These are phyloP conservation scores for Nasua narica DNA, from an alignment of 2,797 vertebrate species.

Conservation along the genomic window DNA sequence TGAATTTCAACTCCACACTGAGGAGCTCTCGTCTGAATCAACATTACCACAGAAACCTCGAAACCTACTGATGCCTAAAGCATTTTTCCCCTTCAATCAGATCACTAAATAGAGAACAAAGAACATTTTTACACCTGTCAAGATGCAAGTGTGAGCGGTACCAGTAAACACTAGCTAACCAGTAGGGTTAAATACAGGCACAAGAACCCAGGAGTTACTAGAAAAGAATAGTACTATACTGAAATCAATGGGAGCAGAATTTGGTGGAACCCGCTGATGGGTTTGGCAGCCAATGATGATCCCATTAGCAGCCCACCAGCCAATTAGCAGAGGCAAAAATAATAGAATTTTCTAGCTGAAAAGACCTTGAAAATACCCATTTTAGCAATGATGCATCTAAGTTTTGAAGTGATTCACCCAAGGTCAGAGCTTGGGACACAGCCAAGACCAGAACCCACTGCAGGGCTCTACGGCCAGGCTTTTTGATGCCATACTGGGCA, in stretches of 20 bases:
- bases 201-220: not conserved
- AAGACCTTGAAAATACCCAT: not conserved
- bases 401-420: not conserved
- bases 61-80: constrained; percentile 53
- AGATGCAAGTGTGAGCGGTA: not conserved
- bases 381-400: constrained; percentile 32
- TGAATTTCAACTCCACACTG: constrained; percentile 39
- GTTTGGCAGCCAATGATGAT: not conserved
- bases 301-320: not conserved
- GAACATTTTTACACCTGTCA: constrained; percentile 66
- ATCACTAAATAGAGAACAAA: constrained; percentile 64
- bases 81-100: constrained; percentile 57
- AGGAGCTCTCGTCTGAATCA: constrained; percentile 60
- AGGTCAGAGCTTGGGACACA: not conserved
- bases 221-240: not conserved
- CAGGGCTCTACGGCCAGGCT: not conserved
- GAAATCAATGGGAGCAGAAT: not conserved
- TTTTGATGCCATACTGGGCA: not conserved
- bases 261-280: not conserved
- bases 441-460: not conserved
- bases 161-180: not conserved
- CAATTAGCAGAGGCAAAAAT: not conserved
- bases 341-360: not conserved
- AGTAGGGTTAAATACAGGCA: not conserved
- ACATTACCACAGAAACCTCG: constrained; percentile 40